A percentile compares a stretch with the other conserved stretches of the same genome.
Conservation (phyloP, 2,888 invertebrate genomes). For the Lampropteryx suffumata region DNA sequence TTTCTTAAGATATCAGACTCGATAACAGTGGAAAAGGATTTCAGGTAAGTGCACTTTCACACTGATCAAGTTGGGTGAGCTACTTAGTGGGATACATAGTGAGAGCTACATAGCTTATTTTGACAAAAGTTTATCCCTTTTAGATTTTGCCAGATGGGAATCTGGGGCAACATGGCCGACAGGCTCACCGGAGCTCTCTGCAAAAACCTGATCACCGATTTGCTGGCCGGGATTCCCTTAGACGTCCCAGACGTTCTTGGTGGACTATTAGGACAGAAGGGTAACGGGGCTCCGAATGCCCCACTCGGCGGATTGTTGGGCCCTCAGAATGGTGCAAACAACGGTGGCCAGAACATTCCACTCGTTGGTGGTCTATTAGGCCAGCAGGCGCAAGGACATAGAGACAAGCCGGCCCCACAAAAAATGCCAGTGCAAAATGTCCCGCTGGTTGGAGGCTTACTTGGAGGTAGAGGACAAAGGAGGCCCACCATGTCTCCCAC, state of each 20-base stretch:
- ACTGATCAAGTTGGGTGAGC: background rate
- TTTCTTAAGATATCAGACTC: constrained; percentile 60
- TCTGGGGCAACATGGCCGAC: constrained; percentile 85
- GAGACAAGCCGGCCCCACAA: background rate
- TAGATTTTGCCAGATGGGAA: constrained; percentile 86
- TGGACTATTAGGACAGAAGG: background rate
- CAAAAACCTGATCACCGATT: constrained; percentile 59
- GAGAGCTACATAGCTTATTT: background rate
- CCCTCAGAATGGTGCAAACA: background rate
- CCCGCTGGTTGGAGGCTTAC: constrained; percentile 19
- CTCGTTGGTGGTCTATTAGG: constrained; percentile 18
- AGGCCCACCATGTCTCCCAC: constrained; percentile 15
- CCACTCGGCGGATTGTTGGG: constrained; percentile 9
- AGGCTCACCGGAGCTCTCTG: constrained; percentile 82
- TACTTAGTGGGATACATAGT: too few relatives aligned
- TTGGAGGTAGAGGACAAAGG: constrained; percentile 13
- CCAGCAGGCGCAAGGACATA: background rate
- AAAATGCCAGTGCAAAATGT: constrained; percentile 5
- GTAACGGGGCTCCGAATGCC: background rate
- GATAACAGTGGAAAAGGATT: constrained; percentile 61
- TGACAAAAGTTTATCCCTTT: constrained; percentile 30
- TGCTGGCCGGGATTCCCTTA: constrained; percentile 37
- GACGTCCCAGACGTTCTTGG: background rate
- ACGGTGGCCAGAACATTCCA: constrained; percentile 5
- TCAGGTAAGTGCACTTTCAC: constrained; percentile 53